Percentiles rank a stretch among this genome's conserved stretches.
phyloP scores from a whole-genome alignment of 2,888 invertebrate genomes.

The Lasioglossum malachurum region DNA sequence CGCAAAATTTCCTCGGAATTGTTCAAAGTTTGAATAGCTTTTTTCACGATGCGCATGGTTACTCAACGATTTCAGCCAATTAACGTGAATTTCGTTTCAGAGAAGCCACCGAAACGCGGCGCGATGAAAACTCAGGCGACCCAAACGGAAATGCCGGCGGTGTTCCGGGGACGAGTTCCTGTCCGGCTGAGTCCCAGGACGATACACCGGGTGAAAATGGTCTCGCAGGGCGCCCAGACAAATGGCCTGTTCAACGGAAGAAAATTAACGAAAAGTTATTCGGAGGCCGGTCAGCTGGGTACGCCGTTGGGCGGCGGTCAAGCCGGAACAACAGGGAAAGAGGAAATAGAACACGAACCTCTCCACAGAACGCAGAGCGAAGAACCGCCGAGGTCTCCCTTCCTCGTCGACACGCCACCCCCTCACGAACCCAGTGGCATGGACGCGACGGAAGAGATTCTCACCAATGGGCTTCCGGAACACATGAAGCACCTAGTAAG shows the following conservation, averaged over 20 bases:
- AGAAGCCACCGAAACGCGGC: conserved; percentile 91
- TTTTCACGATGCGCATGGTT: neutral
- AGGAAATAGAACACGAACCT: conserved; percentile 89
- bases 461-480: conserved; percentile 76
- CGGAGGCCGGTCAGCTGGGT: conserved; percentile 89
- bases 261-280: conserved; percentile 93
- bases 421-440: conserved; percentile 67
- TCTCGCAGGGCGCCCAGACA: conserved; percentile 95
- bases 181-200: conserved; percentile 92
- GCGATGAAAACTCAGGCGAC: conserved; percentile 97
- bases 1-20: neutral
- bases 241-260: conserved; percentile 92
- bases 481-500: conserved; percentile 51
- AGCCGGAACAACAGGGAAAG: conserved; percentile 67
- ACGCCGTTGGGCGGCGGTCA: conserved; percentile 80
- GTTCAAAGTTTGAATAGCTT: neutral
- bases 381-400: conserved; percentile 92
- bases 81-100: conserved; percentile 85
- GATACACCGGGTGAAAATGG: conserved; percentile 94
- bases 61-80: conserved; percentile 15
- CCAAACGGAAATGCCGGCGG: conserved; percentile 92
- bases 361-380: conserved; percentile 94
- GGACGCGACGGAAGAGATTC: conserved; percentile 57
- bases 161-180: conserved; percentile 85
- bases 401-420: conserved; percentile 87